These are phyloP conservation scores for Cyprinodon brontotheroides DNA, from an alignment of 2,113 vertebrate genomes.

Conservation along the genomic window DNA sequence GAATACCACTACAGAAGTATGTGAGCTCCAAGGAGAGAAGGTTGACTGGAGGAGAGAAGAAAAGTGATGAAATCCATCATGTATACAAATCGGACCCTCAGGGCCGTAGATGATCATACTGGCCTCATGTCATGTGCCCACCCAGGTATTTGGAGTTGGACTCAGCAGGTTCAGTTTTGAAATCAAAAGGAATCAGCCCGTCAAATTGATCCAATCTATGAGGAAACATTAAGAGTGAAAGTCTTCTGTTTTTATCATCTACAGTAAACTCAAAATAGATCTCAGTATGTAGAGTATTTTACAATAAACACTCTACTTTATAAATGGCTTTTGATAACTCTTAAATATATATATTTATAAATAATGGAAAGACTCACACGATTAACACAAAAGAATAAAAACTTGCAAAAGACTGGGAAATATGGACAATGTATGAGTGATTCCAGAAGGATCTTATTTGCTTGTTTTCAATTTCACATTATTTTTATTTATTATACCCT, in stretches of 20 bases:
- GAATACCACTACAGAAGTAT: constrained; percentile 83
- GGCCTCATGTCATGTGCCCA: constrained; percentile 45
- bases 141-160: constrained; percentile 85
- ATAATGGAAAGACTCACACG: too few species aligned
- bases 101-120: neutral
- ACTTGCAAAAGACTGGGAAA: too few species aligned
- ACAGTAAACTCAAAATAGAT: neutral
- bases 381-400: too few species aligned
- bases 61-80: neutral
- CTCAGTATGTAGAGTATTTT: neutral
- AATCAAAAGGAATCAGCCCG: constrained; percentile 86
- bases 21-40: constrained; percentile 84
- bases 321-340: neutral
- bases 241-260: neutral
- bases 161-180: constrained; percentile 84
- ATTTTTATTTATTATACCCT: too few species aligned
- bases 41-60: constrained; percentile 64
- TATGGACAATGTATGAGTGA: too few species aligned
- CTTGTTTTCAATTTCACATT: too few species aligned
- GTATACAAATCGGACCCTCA: neutral
- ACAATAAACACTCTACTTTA: neutral
- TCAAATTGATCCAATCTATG: constrained; percentile 82
- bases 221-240: neutral
- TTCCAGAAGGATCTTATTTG: too few species aligned
- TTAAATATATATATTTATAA: too few species aligned